Percentiles rank a stretch among this genome's conserved stretches.
These are phyloP conservation scores for Typhlichthys subterraneus DNA, from an alignment of 2,797 vertebrate species.

Conservation along the genomic window DNA sequence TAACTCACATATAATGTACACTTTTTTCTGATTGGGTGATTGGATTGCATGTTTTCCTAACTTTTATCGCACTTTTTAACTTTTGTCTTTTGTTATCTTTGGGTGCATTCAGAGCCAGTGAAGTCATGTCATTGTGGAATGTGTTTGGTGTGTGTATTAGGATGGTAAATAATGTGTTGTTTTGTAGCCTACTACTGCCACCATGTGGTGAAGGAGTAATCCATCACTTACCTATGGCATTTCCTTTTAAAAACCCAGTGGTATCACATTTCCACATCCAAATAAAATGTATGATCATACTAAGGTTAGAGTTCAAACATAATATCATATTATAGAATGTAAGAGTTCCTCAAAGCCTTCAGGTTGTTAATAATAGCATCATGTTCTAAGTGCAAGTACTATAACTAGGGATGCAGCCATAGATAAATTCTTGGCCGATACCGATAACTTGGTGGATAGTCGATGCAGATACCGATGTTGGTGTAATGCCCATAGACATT, in stretches of 20 bases:
- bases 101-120: conserved; percentile 21
- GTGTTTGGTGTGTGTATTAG: conserved; percentile 32
- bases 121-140: conserved; percentile 42
- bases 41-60: neutral
- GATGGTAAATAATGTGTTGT: neutral
- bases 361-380: no score
- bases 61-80: neutral
- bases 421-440: no score
- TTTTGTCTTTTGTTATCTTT: neutral
- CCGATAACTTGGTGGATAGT: no score
- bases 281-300: no score
- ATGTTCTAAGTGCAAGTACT: no score
- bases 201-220: conserved; percentile 43
- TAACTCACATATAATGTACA: neutral
- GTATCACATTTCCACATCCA: no score
- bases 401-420: no score
- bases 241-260: no score
- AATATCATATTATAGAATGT: neutral
- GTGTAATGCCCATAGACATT: no score
- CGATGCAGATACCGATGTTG: no score
- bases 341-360: neutral
- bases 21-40: neutral
- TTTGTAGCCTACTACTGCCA: conserved; percentile 33
- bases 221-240: neutral
- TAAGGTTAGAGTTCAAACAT: no score